phyloP scores from a whole-genome alignment of 1,140 invertebrate genomes.

The Palaemon carinicauda region DNA sequence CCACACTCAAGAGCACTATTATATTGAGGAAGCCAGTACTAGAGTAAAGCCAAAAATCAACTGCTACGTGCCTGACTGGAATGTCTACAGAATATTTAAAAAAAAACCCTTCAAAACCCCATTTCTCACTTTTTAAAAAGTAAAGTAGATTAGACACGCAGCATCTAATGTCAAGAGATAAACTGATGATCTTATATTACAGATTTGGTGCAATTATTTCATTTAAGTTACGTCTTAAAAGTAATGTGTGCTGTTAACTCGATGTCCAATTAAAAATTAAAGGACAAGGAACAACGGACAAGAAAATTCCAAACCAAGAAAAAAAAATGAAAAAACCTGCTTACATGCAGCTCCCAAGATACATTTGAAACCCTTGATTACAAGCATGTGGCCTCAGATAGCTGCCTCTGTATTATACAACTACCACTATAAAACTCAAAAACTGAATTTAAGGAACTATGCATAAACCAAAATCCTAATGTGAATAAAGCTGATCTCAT shows the following conservation, averaged over 20 bases:
- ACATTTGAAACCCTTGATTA: no score
- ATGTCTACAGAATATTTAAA: constrained; percentile 20
- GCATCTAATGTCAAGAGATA: background rate
- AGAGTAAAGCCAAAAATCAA: constrained; percentile 7
- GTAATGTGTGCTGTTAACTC: constrained; percentile 13
- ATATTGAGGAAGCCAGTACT: background rate
- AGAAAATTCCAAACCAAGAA: background rate
- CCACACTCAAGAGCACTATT: no score
- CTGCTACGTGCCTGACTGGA: constrained; percentile 31
- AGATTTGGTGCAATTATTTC: background rate
- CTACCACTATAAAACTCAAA: no score
- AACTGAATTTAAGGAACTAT: no score
- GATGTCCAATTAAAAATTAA: background rate
- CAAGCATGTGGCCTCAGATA: no score
- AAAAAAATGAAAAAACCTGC: background rate
- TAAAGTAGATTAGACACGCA: constrained; percentile 18
- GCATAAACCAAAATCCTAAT: no score
- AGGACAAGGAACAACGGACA: background rate
- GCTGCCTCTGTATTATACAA: no score
- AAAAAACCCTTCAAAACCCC: background rate
- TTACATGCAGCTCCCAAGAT: no score
- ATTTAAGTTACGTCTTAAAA: background rate
- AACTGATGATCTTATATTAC: constrained; percentile 15
- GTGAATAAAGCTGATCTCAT: no score
- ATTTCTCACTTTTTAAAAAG: background rate